These are phyloP conservation scores for Sylvilagus bachmani DNA, from an alignment of 2,113 vertebrate species.

Conservation along the genomic window DNA sequence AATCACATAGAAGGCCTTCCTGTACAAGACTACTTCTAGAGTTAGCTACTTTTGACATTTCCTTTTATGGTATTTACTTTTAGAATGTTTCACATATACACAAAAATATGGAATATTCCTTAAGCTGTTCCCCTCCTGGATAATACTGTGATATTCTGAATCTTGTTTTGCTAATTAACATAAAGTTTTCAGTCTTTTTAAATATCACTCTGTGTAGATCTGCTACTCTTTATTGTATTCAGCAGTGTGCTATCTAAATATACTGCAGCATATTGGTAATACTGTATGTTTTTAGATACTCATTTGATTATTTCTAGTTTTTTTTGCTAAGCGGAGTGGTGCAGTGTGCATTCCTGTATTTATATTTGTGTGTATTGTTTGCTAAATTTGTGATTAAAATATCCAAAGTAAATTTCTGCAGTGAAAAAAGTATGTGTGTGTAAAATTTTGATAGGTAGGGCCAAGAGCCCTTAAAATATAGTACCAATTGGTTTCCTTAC, in stretches of 20 bases:
- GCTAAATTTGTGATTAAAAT: constrained; percentile 37
- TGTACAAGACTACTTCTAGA: neutral
- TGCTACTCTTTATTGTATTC: neutral
- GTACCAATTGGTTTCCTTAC: neutral
- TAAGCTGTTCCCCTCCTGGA: neutral
- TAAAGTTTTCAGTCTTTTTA: constrained; percentile 3
- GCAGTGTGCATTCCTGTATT: neutral
- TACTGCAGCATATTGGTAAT: neutral
- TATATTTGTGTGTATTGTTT: neutral
- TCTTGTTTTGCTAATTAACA: neutral
- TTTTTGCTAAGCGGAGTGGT: neutral
- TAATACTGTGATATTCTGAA: neutral
- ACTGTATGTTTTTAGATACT: neutral
- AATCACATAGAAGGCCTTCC: neutral
- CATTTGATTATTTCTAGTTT: neutral
- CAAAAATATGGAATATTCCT: neutral
- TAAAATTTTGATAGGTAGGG: neutral
- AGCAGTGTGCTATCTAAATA: neutral
- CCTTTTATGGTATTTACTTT: neutral
- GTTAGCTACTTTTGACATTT: neutral
- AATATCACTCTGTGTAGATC: neutral
- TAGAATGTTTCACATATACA: neutral
- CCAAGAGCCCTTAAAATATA: neutral
- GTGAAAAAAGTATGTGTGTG: neutral
- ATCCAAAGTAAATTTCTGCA: neutral